Base-by-base conservation (phyloP, 1,140 invertebrate genomes). In the Matsumurasca onukii region DNA sequence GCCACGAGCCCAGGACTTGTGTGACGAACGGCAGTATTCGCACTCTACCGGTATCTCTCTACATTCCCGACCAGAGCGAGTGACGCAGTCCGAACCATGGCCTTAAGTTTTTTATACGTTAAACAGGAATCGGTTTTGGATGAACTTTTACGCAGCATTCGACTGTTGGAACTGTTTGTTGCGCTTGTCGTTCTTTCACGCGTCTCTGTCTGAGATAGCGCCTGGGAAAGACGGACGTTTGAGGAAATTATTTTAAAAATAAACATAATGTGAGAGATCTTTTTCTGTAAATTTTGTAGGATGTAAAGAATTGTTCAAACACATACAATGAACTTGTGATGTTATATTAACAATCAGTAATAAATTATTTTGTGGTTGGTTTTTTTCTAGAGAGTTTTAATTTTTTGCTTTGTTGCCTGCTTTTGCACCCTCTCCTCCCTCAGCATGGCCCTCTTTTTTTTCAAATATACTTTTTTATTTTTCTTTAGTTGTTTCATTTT, bases 281-380 rank as follows among this genome's bases (percentile, higher is more conserved):
- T 39, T 39, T n/a, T n/a, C 5, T 39, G 34, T 39, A 9, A 39
- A 59, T 27, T 59, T 59, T 27, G 55, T 59, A 59, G 55, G 15
- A 59, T 59, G 30, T 15, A 15, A 52, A 59, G 55, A 59, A 59
- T 29, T 59, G 55, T 59, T 59, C 15, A 59, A 59, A 24, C 25
- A 59, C 3, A 12, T 52, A 20, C 49, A 52, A 22, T 59, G 13
- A 59, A 59, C 55, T 59, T 59, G 55, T 59, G 55, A 59, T 59
- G 55, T 59, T 59, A 59, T 59, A 59, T 59, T 59, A 59, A 59
- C 55, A 24, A 59, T 27, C 55, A 27, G 25, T 59, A 59, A 59
- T 59, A 59, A 59, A 59, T 59, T 59, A 59, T 59, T 59, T 27
- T 59, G 55, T 59, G 55, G 55, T 59, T 59, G 55, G 55, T 59